phyloP scores from a whole-genome alignment of 2,888 invertebrate species.

The Drosophila tripunctata region DNA sequence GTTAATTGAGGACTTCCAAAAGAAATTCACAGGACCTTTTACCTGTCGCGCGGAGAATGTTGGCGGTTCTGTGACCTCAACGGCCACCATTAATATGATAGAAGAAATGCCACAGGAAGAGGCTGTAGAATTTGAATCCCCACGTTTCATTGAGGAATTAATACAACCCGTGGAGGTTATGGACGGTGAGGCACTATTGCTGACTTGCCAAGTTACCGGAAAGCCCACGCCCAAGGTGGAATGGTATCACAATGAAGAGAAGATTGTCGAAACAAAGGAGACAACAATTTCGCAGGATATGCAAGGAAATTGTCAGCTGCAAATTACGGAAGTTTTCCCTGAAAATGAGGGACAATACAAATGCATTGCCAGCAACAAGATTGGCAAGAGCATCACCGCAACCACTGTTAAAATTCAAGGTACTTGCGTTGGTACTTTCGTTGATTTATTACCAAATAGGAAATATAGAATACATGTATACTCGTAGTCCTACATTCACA shows the following conservation, averaged over 20 bases:
- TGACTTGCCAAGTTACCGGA: conserved; percentile 90
- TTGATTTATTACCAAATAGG: conserved; percentile 50
- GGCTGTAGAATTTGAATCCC: conserved; percentile 88
- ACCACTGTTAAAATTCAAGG: conserved; percentile 93
- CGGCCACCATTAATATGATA: conserved; percentile 89
- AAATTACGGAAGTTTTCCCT: conserved; percentile 94
- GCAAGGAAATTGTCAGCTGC: conserved; percentile 91
- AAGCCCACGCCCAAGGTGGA: conserved; percentile 91
- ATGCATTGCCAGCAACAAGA: conserved; percentile 92
- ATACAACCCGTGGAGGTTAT: conserved; percentile 89
- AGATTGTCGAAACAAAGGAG: conserved; percentile 91
- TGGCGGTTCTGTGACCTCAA: conserved; percentile 94
- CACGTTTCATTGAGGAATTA: conserved; percentile 90
- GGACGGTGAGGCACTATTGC: conserved; percentile 94
- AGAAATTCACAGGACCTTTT: conserved; percentile 90
- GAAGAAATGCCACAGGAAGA: conserved; percentile 86
- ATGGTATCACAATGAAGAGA: conserved; percentile 91
- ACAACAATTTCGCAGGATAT: conserved; percentile 90
- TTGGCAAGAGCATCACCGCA: conserved; percentile 92
- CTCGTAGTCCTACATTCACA: conserved; percentile 24
- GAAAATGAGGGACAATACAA: conserved; percentile 95
- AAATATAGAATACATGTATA: conserved; percentile 41
- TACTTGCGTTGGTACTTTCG: conserved; percentile 83
- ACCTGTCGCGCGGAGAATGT: conserved; percentile 96
- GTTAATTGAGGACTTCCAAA: conserved; percentile 89